Evolutionary conservation across 2,888 invertebrate species (phyloP).

Genomic region (Drosophila birchii): DNA sequence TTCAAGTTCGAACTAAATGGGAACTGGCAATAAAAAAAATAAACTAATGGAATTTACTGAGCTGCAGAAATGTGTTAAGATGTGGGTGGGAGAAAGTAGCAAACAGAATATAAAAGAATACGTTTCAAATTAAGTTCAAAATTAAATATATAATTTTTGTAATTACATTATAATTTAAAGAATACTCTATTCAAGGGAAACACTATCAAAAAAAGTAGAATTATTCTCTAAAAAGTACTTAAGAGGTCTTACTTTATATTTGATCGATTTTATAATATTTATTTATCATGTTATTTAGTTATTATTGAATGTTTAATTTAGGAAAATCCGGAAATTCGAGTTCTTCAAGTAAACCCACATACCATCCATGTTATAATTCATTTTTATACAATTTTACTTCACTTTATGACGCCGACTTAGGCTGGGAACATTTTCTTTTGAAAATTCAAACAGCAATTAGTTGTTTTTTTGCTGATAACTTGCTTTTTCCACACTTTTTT

Average conservation of each 20-base stretch:
- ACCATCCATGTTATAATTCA: conserved; percentile 64
- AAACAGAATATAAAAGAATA: not conserved
- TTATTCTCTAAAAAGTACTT: too few relatives aligned
- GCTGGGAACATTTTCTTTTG: conserved; percentile 21
- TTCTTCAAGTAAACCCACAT: conserved; percentile 35
- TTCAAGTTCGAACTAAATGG: conserved; percentile 25
- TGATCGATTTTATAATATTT: not conserved
- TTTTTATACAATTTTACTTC: conserved; percentile 24
- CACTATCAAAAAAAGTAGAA: not conserved
- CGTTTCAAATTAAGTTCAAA: not conserved
- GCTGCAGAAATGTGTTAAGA: conserved; percentile 12
- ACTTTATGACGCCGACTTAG: conserved; percentile 11
- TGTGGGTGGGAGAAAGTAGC: conserved; percentile 18
- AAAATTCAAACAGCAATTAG: not conserved
- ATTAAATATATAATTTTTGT: not conserved
- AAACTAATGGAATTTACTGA: conserved; percentile 12
- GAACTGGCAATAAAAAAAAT: conserved; percentile 2
- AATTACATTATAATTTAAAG: not conserved
- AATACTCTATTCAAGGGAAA: not conserved
- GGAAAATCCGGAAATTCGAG: not conserved
- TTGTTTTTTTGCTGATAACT: not conserved
- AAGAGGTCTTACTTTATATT: not conserved
- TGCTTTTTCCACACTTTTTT: not conserved
- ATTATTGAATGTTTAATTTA: not conserved
- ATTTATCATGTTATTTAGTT: not conserved